These are phyloP conservation scores for Ashinkailepas kermadecensis DNA, from an alignment of 2,888 invertebrate species.

Conservation along the genomic window DNA sequence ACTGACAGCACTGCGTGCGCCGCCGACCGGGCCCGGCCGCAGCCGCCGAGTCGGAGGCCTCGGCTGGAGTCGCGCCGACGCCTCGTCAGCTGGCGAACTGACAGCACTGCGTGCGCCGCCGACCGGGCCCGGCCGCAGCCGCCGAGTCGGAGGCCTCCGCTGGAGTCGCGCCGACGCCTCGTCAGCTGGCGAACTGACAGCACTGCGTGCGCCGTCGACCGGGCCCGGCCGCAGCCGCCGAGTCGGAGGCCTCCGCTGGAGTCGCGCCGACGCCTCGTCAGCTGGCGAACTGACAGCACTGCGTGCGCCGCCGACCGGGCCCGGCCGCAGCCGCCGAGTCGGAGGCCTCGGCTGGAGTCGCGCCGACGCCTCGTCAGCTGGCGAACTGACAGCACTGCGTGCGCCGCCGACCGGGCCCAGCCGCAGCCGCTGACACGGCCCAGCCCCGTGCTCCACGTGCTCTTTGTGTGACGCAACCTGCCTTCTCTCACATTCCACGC, in stretches of 20 bases:
- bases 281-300: too few species aligned
- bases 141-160: conserved; percentile 31
- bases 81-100: neutral
- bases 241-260: too few species aligned
- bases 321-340: neutral
- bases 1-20: neutral
- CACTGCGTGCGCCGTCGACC: neutral
- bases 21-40: neutral
- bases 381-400: neutral
- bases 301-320: neutral
- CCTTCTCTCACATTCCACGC: too few species aligned
- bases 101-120: neutral
- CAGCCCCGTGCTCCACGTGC: too few species aligned
- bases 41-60: conserved; percentile 33
- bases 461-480: too few species aligned
- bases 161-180: neutral
- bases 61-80: neutral
- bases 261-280: too few species aligned
- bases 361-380: too few species aligned
- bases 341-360: too few species aligned
- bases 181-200: neutral
- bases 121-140: neutral
- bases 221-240: neutral
- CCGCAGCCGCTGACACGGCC: neutral
- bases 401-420: neutral